phyloP scores from a whole-genome alignment of 2,888 invertebrate genomes.

The Zaprionus obscuricornis region DNA sequence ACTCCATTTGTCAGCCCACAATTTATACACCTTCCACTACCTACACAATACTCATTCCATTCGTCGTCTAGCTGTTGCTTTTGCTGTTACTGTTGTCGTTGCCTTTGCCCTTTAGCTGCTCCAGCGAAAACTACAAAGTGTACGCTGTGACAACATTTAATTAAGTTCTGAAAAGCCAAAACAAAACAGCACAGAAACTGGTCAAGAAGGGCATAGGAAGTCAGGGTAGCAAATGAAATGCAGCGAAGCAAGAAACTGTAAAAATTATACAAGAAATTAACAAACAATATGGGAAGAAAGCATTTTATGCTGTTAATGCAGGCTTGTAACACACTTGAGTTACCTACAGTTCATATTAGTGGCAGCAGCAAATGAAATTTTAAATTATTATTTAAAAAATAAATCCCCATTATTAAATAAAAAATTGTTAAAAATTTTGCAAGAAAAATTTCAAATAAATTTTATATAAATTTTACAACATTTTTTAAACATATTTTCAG shows the following conservation, averaged over 20 bases:
- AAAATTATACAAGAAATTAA: constrained; percentile 72
- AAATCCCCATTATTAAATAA: too few species aligned
- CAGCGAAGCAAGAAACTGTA: constrained; percentile 52
- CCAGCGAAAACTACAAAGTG: constrained; percentile 63
- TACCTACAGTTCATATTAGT: constrained; percentile 11
- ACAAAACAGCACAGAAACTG: constrained; percentile 29
- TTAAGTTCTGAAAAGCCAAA: constrained; percentile 70
- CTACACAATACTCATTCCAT: neutral
- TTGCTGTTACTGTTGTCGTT: neutral
- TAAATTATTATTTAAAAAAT: too few species aligned
- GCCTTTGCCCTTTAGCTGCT: constrained; percentile 29
- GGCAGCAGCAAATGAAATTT: too few species aligned
- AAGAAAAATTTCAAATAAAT: too few species aligned
- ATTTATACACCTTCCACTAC: neutral
- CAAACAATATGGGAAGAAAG: constrained; percentile 47
- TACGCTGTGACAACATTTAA: constrained; percentile 77
- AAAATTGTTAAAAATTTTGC: too few species aligned
- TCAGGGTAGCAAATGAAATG: constrained; percentile 33
- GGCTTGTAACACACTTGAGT: neutral
- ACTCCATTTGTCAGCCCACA: neutral
- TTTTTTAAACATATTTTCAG: too few species aligned
- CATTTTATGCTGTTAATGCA: constrained; percentile 6
- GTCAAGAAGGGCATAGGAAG: constrained; percentile 1
- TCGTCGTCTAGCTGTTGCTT: too few species aligned
- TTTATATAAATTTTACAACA: too few species aligned